A percentile compares a stretch with the other conserved stretches of the same genome.
These are phyloP conservation scores for Callipepla californica DNA, from an alignment of 2,113 vertebrate genomes.

Conservation along the genomic window DNA sequence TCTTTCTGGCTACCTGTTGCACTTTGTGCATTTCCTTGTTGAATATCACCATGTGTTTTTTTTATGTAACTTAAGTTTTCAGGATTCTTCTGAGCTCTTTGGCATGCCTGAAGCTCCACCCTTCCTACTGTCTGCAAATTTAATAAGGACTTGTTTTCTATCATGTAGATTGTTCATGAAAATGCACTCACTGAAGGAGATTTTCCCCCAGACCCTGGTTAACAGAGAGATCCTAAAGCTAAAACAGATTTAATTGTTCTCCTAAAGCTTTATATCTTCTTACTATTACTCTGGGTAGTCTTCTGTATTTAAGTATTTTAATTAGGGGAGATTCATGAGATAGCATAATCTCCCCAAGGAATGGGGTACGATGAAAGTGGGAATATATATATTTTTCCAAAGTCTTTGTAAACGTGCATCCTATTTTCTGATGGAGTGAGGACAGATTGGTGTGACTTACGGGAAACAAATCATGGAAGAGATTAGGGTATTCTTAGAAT, in stretches of 20 bases:
- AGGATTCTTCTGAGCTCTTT: background rate
- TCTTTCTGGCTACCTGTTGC: background rate
- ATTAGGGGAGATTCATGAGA: background rate
- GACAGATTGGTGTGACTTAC: background rate
- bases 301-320: background rate
- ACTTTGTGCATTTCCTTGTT: background rate
- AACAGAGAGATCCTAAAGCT: background rate
- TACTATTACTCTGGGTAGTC: background rate
- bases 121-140: slow-evolving; percentile 31
- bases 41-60: background rate
- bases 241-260: background rate
- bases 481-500: background rate
- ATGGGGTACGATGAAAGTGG: background rate
- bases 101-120: background rate
- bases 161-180: slow-evolving; percentile 17
- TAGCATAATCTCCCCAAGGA: background rate
- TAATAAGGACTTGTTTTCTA: slow-evolving; percentile 2
- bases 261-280: background rate
- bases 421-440: background rate
- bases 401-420: background rate
- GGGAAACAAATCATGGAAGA: background rate
- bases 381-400: background rate
- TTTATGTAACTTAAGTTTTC: background rate
- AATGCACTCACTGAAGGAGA: background rate
- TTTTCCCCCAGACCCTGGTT: background rate